Evolutionary conservation across 2,113 vertebrate genomes (phyloP).

Genomic region (Muntiacus muntjak): DNA sequence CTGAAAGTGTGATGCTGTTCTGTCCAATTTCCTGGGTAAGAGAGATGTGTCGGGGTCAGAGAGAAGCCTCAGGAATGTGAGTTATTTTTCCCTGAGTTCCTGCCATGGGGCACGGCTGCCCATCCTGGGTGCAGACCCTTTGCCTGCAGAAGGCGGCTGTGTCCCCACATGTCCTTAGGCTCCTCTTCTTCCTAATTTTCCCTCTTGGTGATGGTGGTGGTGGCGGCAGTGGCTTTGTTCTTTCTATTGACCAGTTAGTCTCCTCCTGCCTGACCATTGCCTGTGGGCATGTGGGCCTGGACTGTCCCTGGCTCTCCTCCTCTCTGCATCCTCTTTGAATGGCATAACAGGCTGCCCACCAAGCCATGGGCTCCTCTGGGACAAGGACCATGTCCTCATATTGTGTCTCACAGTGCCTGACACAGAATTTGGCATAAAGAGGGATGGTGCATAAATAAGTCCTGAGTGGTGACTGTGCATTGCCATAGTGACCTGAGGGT

Average conservation of each 20-base stretch:
- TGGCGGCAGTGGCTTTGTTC: neutral
- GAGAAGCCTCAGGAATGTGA: slow-evolving; percentile 52
- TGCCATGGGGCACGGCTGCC: neutral
- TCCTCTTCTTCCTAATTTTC: neutral
- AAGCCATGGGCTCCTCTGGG: neutral
- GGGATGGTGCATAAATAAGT: neutral
- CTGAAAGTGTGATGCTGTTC: neutral
- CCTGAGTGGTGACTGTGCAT: neutral
- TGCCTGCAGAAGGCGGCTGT: neutral
- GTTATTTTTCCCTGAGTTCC: neutral
- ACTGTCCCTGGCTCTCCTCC: neutral
- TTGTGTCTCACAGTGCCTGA: neutral
- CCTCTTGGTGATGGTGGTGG: neutral
- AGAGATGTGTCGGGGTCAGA: slow-evolving; percentile 26
- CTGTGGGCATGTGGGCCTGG: neutral
- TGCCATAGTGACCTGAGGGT: neutral
- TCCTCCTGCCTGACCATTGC: neutral
- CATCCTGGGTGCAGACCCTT: neutral
- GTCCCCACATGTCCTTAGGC: neutral
- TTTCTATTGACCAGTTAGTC: neutral
- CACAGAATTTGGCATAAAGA: slow-evolving; percentile 10
- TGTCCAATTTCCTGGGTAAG: slow-evolving; percentile 17
- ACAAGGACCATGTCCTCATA: neutral
- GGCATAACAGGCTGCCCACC: neutral
- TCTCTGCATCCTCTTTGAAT: neutral